Conservation (phyloP, 2,888 invertebrate species). For the Lasioglossum marginatum region DNA sequence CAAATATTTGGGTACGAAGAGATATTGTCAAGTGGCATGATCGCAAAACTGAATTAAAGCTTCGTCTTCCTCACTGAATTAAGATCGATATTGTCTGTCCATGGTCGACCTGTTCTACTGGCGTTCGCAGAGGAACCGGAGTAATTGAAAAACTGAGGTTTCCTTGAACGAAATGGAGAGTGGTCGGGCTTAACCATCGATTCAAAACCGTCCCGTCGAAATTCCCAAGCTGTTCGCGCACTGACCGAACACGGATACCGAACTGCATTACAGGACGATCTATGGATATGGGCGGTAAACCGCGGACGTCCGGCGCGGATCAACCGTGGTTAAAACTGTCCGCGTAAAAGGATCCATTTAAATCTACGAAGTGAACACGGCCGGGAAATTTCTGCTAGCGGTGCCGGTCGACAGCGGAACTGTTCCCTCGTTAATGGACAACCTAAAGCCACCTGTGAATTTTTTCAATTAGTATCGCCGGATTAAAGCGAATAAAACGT, state of each 20-base stretch:
- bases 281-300: conserved; percentile 68
- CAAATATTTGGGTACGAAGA: too few relatives aligned
- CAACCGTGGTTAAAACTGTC: conserved; percentile 68
- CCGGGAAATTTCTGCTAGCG: conserved; percentile 59
- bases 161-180: not conserved
- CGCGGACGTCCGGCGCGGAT: conserved; percentile 67
- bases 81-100: not conserved
- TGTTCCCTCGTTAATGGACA: conserved; percentile 57
- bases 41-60: not conserved
- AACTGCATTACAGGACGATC: conserved; percentile 64
- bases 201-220: conserved; percentile 23
- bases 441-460: conserved; percentile 56
- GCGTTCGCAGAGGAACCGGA: not conserved
- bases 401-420: conserved; percentile 26
- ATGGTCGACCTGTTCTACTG: not conserved
- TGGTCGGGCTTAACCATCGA: not conserved
- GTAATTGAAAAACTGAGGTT: not conserved
- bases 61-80: not conserved
- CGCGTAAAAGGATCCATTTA: conserved; percentile 72
- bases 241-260: conserved; percentile 34
- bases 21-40: too few relatives aligned
- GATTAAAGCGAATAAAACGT: conserved; percentile 54
- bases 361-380: conserved; percentile 60
- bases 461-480: conserved; percentile 60
- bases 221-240: conserved; percentile 31